Percentiles rank a stretch among this genome's conserved stretches.
These are phyloP conservation scores for Sipunculus nudus DNA, from an alignment of 2,888 invertebrate species.

Conservation along the genomic window DNA sequence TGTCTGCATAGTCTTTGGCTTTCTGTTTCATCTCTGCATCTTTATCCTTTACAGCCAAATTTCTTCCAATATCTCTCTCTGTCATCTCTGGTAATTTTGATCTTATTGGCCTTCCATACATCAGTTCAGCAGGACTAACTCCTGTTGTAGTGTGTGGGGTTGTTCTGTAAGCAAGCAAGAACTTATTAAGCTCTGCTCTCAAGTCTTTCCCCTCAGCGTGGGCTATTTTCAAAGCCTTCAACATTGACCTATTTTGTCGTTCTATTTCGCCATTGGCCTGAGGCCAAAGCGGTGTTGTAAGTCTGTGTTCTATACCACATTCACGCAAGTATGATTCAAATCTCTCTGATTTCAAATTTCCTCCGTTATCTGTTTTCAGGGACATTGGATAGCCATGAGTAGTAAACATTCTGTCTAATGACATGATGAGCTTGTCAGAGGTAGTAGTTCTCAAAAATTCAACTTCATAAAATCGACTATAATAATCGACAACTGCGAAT, in stretches of 20 bases:
- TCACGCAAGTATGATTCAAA: neutral
- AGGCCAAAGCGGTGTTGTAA: slow-evolving; percentile 6
- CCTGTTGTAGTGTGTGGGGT: slow-evolving; percentile 14
- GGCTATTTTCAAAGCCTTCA: slow-evolving; percentile 2
- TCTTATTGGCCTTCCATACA: neutral
- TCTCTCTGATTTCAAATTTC: slow-evolving; percentile 1
- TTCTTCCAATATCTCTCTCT: too few relatives aligned
- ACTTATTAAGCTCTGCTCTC: slow-evolving; percentile 7
- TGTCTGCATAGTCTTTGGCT: too few relatives aligned
- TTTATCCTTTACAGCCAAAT: too few relatives aligned
- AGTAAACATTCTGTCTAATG: slow-evolving; percentile 6
- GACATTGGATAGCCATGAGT: slow-evolving; percentile 3
- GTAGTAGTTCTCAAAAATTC: neutral
- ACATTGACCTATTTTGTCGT: slow-evolving; percentile 37
- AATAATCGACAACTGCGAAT: slow-evolving; percentile 15
- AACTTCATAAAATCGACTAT: slow-evolving; percentile 12
- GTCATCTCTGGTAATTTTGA: slow-evolving; percentile 1
- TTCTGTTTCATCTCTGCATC: too few relatives aligned
- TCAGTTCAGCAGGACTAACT: neutral
- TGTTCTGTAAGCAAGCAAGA: slow-evolving; percentile 13
- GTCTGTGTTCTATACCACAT: neutral
- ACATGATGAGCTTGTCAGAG: neutral
- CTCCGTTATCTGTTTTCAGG: slow-evolving; percentile 16
- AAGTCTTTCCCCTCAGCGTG: neutral
- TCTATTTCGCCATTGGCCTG: slow-evolving; percentile 15